Conservation (phyloP, 2,797 vertebrate species). For the Australoheros facetus region DNA sequence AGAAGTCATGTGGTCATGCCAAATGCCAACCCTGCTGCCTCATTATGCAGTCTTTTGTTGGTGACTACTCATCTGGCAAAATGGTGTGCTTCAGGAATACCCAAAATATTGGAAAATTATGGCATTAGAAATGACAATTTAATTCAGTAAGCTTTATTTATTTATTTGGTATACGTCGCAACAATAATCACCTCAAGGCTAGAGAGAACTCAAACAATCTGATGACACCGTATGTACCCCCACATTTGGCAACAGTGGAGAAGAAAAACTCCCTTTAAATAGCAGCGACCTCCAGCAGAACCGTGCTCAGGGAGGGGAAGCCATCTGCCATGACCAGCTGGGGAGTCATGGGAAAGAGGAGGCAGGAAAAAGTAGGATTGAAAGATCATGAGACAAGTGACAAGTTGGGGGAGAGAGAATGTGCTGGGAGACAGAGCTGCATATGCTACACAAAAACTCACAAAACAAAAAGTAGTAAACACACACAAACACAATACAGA, state of each 20-base stretch:
- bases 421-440: background rate
- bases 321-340: background rate
- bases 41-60: background rate
- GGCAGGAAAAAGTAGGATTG: background rate
- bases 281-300: background rate
- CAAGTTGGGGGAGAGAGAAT: background rate
- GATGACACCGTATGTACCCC: background rate
- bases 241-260: background rate
- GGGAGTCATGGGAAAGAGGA: background rate
- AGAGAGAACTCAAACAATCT: background rate
- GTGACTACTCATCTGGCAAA: background rate
- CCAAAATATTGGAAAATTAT: background rate
- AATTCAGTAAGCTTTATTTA: background rate
- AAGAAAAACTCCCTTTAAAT: background rate
- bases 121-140: background rate
- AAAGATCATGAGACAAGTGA: background rate
- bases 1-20: slow-evolving; percentile 2
- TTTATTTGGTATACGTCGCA: background rate
- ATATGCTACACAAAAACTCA: background rate
- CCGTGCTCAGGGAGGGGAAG: background rate
- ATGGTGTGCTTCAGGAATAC: no score
- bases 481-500: background rate
- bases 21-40: background rate
- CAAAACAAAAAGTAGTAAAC: background rate
- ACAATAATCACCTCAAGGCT: background rate